A percentile compares a stretch with the other conserved stretches of the same genome.
Evolutionary conservation across 2,888 invertebrate genomes (phyloP).

Genomic region (Archaeoteleia sp.): DNA sequence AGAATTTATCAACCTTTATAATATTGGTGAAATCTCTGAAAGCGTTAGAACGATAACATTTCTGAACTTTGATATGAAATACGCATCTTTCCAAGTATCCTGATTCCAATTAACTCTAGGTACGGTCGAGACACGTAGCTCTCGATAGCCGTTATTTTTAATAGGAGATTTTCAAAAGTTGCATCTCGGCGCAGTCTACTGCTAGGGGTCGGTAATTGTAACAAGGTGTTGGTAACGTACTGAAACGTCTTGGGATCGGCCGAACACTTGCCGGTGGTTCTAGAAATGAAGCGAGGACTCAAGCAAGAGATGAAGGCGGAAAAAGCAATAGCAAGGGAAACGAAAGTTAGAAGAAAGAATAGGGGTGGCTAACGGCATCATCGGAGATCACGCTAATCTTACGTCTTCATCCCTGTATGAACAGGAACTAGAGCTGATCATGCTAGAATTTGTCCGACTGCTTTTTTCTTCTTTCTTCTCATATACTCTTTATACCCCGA

Average conservation of each 20-base stretch:
- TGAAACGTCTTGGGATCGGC: conserved; percentile 59
- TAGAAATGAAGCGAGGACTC: conserved; percentile 45
- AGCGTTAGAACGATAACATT: conserved; percentile 10
- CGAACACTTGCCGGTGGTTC: conserved; percentile 28
- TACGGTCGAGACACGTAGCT: conserved; percentile 60
- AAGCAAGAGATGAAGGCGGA: conserved; percentile 43
- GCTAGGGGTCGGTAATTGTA: conserved; percentile 67
- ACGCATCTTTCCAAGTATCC: conserved; percentile 17
- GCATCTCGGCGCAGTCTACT: conserved; percentile 59
- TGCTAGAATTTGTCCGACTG: conserved; percentile 71
- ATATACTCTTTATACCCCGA: conserved; percentile 26
- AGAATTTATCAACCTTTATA: conserved; percentile 13
- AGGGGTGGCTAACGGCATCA: conserved; percentile 68
- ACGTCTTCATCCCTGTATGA: conserved; percentile 52
- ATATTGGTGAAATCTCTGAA: conserved; percentile 15
- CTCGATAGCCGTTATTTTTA: conserved; percentile 70
- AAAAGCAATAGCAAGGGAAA: conserved; percentile 51
- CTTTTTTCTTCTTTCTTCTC: conserved; percentile 56
- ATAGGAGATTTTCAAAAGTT: conserved; percentile 73
- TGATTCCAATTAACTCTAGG: conserved; percentile 60
- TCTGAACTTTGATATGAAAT: conserved; percentile 26
- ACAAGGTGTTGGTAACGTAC: conserved; percentile 64
- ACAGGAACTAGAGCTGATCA: conserved; percentile 66
- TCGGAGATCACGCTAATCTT: conserved; percentile 74
- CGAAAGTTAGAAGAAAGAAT: conserved; percentile 51